Conservation (phyloP, 2,888 invertebrate genomes). For the Melanargia galathea region DNA sequence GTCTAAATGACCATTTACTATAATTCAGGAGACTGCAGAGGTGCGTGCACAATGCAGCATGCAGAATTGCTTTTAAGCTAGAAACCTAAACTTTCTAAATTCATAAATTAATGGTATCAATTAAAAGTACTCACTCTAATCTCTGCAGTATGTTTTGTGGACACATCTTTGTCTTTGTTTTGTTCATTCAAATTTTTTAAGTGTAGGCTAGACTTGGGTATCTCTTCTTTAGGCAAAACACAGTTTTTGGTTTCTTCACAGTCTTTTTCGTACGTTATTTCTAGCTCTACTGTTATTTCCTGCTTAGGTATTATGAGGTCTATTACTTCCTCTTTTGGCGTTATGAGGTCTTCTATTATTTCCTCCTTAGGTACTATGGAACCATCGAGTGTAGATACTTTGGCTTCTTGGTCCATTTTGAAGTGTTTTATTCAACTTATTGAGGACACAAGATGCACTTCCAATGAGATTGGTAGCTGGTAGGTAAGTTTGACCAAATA, state of each 20-base stretch:
- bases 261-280: neutral
- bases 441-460: neutral
- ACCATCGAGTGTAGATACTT: neutral
- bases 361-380: neutral
- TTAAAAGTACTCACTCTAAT: too few species aligned
- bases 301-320: neutral
- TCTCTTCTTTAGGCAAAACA: neutral
- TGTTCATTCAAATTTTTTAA: too few species aligned
- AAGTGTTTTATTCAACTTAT: neutral
- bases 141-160: too few species aligned
- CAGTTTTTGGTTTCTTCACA: neutral
- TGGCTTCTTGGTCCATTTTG: neutral
- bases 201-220: neutral
- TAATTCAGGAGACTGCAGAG: too few species aligned
- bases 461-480: too few species aligned
- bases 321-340: neutral
- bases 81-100: too few species aligned
- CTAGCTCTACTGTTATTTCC: neutral
- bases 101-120: too few species aligned
- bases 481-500: too few species aligned
- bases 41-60: too few species aligned
- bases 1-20: too few species aligned
- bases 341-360: neutral
- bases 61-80: too few species aligned
- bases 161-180: too few species aligned